These are phyloP conservation scores for Listrodromus nycthemerus DNA, from an alignment of 2,888 invertebrate genomes.

Conservation along the genomic window DNA sequence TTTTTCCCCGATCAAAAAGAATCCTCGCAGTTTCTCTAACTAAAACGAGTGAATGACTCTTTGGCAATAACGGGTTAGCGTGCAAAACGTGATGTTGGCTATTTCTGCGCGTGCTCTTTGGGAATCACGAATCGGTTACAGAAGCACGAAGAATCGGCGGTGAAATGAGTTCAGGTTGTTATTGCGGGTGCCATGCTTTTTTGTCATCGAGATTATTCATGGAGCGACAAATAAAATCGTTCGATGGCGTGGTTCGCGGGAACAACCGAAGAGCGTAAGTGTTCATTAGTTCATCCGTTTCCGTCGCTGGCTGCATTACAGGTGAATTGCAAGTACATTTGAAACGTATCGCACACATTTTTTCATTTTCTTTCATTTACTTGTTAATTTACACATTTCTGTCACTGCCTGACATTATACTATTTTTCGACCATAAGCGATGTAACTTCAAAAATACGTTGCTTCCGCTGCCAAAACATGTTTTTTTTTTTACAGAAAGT, in stretches of 20 bases:
- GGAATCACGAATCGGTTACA: conserved; percentile 15
- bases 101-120: conserved; percentile 29
- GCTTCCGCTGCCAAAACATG: no score
- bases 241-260: not conserved
- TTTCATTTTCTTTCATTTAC: not conserved
- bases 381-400: not conserved
- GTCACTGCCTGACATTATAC: not conserved
- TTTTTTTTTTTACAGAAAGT: no score
- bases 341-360: not conserved
- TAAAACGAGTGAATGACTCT: conserved; percentile 12
- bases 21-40: conserved; percentile 1
- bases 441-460: no score
- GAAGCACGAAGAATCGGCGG: conserved; percentile 39
- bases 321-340: not conserved
- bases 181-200: conserved; percentile 10
- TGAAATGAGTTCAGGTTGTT: conserved; percentile 3
- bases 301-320: not conserved
- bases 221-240: not conserved
- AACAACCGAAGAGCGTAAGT: conserved; percentile 5
- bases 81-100: conserved; percentile 46
- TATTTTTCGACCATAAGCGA: no score
- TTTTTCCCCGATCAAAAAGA: conserved; percentile 24
- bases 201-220: conserved; percentile 23
- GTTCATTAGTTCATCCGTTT: not conserved
- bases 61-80: conserved; percentile 47